These are phyloP conservation scores for Ispidina lecontei DNA, from an alignment of 2,797 vertebrate species.

Conservation along the genomic window DNA sequence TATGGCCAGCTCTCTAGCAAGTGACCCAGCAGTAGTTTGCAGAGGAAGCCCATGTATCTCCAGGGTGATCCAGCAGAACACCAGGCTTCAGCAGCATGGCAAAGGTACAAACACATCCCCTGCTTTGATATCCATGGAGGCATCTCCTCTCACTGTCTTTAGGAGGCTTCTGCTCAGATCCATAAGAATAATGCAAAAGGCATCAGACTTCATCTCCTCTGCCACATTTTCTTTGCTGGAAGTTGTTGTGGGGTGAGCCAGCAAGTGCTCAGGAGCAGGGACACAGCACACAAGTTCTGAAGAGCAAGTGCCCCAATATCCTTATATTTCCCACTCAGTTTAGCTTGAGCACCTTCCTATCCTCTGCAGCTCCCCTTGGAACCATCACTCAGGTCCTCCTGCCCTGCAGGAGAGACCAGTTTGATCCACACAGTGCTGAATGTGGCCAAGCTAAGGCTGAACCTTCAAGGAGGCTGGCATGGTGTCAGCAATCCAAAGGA, in stretches of 20 bases:
- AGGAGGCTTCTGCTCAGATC: neutral
- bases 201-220: neutral
- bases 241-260: neutral
- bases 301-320: neutral
- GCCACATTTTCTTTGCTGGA: neutral
- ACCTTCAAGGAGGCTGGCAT: neutral
- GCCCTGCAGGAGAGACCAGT: too few species aligned
- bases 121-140: neutral
- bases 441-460: neutral
- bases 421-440: too few species aligned
- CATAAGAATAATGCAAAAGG: neutral
- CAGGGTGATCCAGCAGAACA: neutral
- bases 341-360: neutral
- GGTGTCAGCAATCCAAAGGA: neutral
- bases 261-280: fast-evolving
- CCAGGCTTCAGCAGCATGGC: neutral
- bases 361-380: neutral
- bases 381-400: neutral
- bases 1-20: neutral
- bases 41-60: neutral
- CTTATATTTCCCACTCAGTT: neutral
- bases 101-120: neutral
- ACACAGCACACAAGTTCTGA: neutral
- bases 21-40: neutral
- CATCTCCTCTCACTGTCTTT: neutral